Percentiles rank a stretch among this genome's conserved stretches.
These are phyloP conservation scores for Kradibia gibbosae DNA, from an alignment of 1,140 invertebrate species.

Conservation along the genomic window DNA sequence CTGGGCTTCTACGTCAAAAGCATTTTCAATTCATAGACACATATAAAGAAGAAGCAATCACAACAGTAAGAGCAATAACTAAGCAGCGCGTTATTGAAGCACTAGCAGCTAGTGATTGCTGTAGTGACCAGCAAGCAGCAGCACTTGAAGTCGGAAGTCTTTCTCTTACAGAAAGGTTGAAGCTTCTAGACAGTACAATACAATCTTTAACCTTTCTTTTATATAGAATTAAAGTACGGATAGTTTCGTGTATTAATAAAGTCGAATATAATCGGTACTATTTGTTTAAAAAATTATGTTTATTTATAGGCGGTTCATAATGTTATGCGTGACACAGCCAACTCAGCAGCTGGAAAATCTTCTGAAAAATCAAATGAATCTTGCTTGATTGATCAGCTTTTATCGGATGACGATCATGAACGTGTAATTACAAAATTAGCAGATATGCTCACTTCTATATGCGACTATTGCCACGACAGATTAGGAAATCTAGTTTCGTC, in stretches of 20 bases:
- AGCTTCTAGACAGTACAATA: slow-evolving; percentile 84
- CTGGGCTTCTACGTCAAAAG: slow-evolving; percentile 88
- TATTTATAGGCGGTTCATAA: slow-evolving; percentile 77
- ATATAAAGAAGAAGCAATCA: slow-evolving; percentile 91
- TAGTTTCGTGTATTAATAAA: slow-evolving; percentile 19
- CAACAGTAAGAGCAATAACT: slow-evolving; percentile 88
- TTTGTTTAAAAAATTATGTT: neutral
- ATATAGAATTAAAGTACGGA: slow-evolving; percentile 76
- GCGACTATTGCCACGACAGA: slow-evolving; percentile 93
- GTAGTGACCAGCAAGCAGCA: slow-evolving; percentile 71
- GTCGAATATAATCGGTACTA: neutral
- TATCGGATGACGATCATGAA: slow-evolving; percentile 80
- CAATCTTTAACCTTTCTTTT: slow-evolving; percentile 72
- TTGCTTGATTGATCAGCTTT: slow-evolving; percentile 77
- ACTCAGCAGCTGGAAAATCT: slow-evolving; percentile 74
- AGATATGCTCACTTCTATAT: slow-evolving; percentile 84
- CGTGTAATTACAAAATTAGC: slow-evolving; percentile 80
- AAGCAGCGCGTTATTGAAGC: slow-evolving; percentile 91
- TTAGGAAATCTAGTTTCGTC: slow-evolving; percentile 88
- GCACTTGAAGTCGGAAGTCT: slow-evolving; percentile 71
- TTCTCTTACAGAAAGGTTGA: slow-evolving; percentile 85
- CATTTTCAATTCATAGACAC: slow-evolving; percentile 91
- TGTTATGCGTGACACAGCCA: slow-evolving; percentile 80
- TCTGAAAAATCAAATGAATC: slow-evolving; percentile 62
- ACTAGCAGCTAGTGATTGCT: slow-evolving; percentile 78